Percentiles rank a stretch among this genome's conserved stretches.
phyloP scores from a whole-genome alignment of 2,888 invertebrate species.

The Scaptomyza tumidula region DNA sequence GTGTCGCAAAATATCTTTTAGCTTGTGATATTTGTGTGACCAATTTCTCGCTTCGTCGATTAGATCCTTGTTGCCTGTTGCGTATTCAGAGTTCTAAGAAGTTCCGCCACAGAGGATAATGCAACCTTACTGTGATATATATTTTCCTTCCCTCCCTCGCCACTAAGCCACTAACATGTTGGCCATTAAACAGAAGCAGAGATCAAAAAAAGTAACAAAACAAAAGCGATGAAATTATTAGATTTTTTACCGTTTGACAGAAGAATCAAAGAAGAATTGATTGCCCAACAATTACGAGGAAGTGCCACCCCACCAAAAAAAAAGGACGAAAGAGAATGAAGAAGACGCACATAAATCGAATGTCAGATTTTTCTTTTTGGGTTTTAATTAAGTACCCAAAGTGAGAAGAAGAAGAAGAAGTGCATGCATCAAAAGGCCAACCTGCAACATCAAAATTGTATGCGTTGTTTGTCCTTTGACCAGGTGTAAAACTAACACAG shows the following conservation, averaged over 20 bases:
- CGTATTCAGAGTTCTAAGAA: conserved; percentile 41
- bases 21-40: conserved; percentile 30
- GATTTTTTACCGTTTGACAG: conserved; percentile 69
- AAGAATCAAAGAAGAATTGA: conserved; percentile 7
- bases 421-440: conserved; percentile 53
- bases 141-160: conserved; percentile 15
- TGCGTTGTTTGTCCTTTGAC: conserved; percentile 36
- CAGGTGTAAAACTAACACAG: conserved; percentile 61
- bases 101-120: conserved; percentile 27
- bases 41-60: conserved; percentile 54
- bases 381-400: conserved; percentile 69
- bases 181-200: conserved; percentile 16
- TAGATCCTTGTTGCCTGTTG: conserved; percentile 59
- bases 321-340: background rate
- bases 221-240: conserved; percentile 65
- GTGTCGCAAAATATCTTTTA: conserved; percentile 8
- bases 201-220: conserved; percentile 24
- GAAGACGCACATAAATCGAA: conserved; percentile 66
- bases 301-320: conserved; percentile 63
- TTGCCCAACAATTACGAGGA: conserved; percentile 71
- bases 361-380: conserved; percentile 64
- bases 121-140: background rate
- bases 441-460: conserved; percentile 52
- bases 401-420: conserved; percentile 21
- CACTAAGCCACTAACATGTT: conserved; percentile 44